Percentiles rank a stretch among this genome's conserved stretches.
Evolutionary conservation across 2,113 vertebrate species (phyloP).

Genomic region (Terrapene triunguis): DNA sequence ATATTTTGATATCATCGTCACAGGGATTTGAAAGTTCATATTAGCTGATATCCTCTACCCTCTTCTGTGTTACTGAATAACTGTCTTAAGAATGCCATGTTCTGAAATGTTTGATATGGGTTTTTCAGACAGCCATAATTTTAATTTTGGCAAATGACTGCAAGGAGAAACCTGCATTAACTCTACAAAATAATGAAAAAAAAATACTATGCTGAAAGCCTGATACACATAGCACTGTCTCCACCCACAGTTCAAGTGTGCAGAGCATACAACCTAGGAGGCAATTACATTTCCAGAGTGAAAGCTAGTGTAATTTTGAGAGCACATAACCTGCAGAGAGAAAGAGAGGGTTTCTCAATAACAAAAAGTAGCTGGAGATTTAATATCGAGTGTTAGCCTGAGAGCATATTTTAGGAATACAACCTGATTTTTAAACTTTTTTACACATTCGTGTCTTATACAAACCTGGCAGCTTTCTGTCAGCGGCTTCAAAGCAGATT

Average conservation of each 20-base stretch:
- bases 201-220: conserved; percentile 7
- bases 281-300: conserved; percentile 21
- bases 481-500: neutral
- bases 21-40: neutral
- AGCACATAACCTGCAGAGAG: neutral
- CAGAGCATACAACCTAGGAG: neutral
- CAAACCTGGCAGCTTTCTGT: conserved; percentile 4
- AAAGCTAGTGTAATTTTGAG: conserved; percentile 37
- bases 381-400: conserved; percentile 14
- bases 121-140: conserved; percentile 12
- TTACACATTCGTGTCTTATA: neutral
- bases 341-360: neutral
- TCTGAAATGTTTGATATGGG: conserved; percentile 4
- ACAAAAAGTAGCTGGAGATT: conserved; percentile 29
- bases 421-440: conserved; percentile 16
- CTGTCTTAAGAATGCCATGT: neutral
- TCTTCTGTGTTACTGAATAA: neutral
- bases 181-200: conserved; percentile 40
- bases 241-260: neutral
- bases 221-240: neutral
- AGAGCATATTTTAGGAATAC: conserved; percentile 33
- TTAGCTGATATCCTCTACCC: neutral
- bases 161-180: neutral
- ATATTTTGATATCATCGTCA: neutral
- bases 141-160: conserved; percentile 7